Conservation (phyloP, 2,113 vertebrate genomes). For the Chaenocephalus aceratus region DNA sequence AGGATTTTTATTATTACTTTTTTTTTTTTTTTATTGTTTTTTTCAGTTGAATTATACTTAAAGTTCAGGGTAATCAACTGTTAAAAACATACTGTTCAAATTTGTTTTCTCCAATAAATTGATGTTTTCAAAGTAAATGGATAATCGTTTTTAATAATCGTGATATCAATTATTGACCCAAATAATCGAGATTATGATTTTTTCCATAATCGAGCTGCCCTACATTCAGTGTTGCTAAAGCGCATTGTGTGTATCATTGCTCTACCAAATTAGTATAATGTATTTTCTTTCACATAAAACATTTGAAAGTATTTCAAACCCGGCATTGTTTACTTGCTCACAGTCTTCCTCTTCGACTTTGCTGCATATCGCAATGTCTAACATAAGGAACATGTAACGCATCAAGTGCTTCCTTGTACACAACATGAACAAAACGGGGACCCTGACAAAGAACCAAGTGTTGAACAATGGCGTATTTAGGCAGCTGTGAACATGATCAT, state of each 20-base stretch:
- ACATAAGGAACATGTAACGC: neutral
- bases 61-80: too few species aligned
- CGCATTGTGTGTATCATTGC: neutral
- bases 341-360: neutral
- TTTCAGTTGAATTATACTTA: too few species aligned
- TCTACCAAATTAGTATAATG: neutral
- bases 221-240: neutral
- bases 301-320: neutral
- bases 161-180: too few species aligned
- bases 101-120: too few species aligned
- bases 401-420: neutral
- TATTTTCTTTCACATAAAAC: constrained; percentile 7
- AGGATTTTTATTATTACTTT: too few species aligned
- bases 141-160: too few species aligned
- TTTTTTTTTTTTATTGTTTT: too few species aligned
- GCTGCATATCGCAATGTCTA: neutral
- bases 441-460: neutral
- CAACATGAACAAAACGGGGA: neutral
- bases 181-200: too few species aligned
- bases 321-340: neutral
- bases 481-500: neutral
- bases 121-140: too few species aligned
- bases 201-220: too few species aligned
- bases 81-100: too few species aligned
- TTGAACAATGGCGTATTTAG: too few species aligned